Evolutionary conservation across 1,140 invertebrate species (phyloP).

Genomic region (Phthorimaea operculella): DNA sequence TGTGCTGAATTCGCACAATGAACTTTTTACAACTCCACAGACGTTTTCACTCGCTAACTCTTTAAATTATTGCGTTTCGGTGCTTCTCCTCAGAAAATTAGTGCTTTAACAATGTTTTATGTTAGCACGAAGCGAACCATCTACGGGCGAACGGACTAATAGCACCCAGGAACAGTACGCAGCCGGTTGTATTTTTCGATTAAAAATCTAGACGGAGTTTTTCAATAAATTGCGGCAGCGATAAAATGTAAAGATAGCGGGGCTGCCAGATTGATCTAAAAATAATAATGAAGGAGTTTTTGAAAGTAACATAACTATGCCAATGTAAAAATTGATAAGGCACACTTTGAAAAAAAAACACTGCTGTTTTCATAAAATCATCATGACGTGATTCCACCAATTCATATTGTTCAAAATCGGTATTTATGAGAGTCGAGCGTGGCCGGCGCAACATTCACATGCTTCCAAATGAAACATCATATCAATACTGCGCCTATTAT

Average conservation of each 20-base stretch:
- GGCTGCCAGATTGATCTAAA: slow-evolving; percentile 13
- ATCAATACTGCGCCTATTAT: slow-evolving; percentile 46
- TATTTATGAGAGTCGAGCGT: slow-evolving; percentile 43
- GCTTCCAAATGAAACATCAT: slow-evolving; percentile 52
- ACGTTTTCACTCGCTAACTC: slow-evolving; percentile 41
- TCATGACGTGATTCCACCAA: slow-evolving; percentile 12
- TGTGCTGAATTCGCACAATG: slow-evolving; percentile 48
- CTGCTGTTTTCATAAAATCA: no score
- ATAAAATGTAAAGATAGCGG: slow-evolving; percentile 53
- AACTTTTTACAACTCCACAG: slow-evolving; percentile 51
- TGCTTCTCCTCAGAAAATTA: slow-evolving; percentile 22
- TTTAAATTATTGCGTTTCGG: slow-evolving; percentile 49
- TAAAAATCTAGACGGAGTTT: slow-evolving; percentile 36
- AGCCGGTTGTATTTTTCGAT: not conserved
- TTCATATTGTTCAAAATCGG: no score
- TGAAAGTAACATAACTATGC: no score
- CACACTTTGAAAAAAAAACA: no score
- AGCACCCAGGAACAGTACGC: not conserved
- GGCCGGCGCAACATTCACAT: slow-evolving; percentile 53
- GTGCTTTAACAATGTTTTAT: slow-evolving; percentile 27
- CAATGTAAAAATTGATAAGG: no score
- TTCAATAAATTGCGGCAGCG: slow-evolving; percentile 51
- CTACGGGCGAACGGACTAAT: not conserved
- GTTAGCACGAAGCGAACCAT: slow-evolving; percentile 8
- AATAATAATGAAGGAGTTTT: no score